These are phyloP conservation scores for Oryctolagus cuniculus DNA, from an alignment of 2,113 vertebrate species.

Conservation along the genomic window mOryCun1.1 NC_091438.1:117874501-117875000, in stretches of 20 bases:
- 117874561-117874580: background rate
- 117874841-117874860: background rate
- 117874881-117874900: background rate
- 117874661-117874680: background rate
- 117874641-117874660: too few relatives aligned
- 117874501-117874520: background rate
- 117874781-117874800: background rate
- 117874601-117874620: background rate
- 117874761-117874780: background rate
- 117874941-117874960: background rate
- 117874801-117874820: background rate
- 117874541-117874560: background rate
- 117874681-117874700: background rate
- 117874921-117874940: background rate
- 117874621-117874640: background rate
- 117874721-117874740: background rate
- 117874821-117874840: background rate
- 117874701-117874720: background rate
- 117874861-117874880: background rate
- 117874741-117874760: background rate
- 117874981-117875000: background rate
- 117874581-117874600: background rate
- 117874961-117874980: conserved; percentile 5
- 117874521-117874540: background rate
- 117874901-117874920: background rate